A percentile compares a stretch with the other conserved stretches of the same genome.
Conservation (phyloP, 2,797 vertebrate genomes). For the Amblyraja radiata region DNA sequence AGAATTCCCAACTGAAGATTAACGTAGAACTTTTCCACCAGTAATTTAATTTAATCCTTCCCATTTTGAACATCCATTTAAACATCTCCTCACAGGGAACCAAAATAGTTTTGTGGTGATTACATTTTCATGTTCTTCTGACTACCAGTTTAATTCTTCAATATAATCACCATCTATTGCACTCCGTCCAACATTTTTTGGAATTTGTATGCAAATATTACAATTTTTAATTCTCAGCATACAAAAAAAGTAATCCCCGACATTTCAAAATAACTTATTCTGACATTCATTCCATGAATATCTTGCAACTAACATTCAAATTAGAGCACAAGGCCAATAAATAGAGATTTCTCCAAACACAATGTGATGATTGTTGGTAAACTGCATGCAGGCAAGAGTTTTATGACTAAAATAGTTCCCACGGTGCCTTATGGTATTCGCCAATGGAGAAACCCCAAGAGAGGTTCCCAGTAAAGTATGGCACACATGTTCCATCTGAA, state of each 20-base stretch:
- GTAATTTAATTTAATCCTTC: not conserved
- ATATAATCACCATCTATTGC: not conserved
- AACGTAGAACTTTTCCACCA: not conserved
- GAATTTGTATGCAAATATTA: not conserved
- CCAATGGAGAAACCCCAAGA: slow-evolving; percentile 57
- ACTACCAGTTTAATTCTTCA: not conserved
- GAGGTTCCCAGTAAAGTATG: slow-evolving; percentile 16
- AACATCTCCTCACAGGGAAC: not conserved
- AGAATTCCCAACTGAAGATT: not conserved
- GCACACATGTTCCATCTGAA: slow-evolving; percentile 5
- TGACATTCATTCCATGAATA: slow-evolving; percentile 44
- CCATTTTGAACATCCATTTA: not conserved
- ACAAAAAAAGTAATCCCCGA: not conserved
- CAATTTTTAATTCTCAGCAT: not conserved
- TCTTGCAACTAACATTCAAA: slow-evolving; percentile 49
- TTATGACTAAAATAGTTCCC: slow-evolving; percentile 51
- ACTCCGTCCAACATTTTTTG: not conserved
- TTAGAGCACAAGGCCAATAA: slow-evolving; percentile 46
- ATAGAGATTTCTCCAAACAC: slow-evolving; percentile 48
- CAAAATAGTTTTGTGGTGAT: not conserved
- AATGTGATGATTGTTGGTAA: slow-evolving; percentile 49
- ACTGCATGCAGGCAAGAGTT: slow-evolving; percentile 47
- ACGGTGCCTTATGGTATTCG: slow-evolving; percentile 50
- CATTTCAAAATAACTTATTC: slow-evolving; percentile 63
- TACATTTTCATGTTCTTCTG: not conserved